Percentiles rank a stretch among this genome's conserved stretches.
Conservation (phyloP, 2,797 vertebrate genomes). For the Pantherophis alleghaniensis region DNA sequence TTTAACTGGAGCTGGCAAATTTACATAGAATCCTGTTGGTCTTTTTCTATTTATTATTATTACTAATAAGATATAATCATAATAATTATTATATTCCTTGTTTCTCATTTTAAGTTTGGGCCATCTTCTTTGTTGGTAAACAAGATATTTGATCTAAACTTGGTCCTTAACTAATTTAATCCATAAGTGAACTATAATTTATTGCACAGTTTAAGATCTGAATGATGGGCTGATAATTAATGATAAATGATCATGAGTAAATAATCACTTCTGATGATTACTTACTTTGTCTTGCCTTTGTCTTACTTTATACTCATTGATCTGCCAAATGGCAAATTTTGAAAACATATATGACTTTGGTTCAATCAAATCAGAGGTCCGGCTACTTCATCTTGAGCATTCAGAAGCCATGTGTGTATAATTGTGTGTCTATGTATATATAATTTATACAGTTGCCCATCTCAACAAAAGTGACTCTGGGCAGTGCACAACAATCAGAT, state of each 20-base stretch:
- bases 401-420: background rate
- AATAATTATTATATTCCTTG: background rate
- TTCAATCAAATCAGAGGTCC: background rate
- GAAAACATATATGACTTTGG: background rate
- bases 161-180: background rate
- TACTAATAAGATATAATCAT: background rate
- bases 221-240: background rate
- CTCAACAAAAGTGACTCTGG: background rate
- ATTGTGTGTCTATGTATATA: background rate
- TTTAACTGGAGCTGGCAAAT: background rate
- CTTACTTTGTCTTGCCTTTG: background rate
- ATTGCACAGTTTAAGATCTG: background rate
- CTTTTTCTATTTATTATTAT: background rate
- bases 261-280: background rate
- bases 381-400: background rate
- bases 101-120: background rate
- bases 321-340: background rate
- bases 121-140: background rate
- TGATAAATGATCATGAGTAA: background rate
- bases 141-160: background rate
- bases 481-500: background rate
- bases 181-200: background rate
- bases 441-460: background rate
- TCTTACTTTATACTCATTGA: too few species aligned
- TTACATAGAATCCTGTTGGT: background rate